phyloP scores from a whole-genome alignment of 1,140 invertebrate genomes.

The Oryzaephilus surinamensis region DNA sequence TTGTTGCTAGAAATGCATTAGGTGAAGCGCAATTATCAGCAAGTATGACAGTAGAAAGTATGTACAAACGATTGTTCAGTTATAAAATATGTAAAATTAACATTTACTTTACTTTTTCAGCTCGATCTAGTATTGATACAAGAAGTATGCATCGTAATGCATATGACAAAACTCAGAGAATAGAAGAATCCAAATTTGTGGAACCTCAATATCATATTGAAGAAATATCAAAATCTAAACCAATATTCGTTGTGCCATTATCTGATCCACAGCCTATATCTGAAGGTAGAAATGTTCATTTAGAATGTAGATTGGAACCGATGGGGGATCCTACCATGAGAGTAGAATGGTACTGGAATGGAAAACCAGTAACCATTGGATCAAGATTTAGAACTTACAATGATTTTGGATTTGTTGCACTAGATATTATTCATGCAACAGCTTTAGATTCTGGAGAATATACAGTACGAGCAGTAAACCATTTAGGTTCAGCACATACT shows the following conservation, averaged over 20 bases:
- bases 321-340: constrained; percentile 93
- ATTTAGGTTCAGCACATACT: constrained; percentile 83
- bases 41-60: constrained; percentile 79
- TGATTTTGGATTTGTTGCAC: constrained; percentile 85
- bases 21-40: constrained; percentile 74
- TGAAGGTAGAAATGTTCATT: constrained; percentile 85
- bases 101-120: constrained; percentile 40
- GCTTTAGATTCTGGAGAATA: constrained; percentile 88
- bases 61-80: constrained; percentile 34
- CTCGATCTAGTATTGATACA: constrained; percentile 76
- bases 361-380: constrained; percentile 72
- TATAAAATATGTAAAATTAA: constrained; percentile 4
- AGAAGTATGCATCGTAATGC: constrained; percentile 74
- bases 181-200: constrained; percentile 76
- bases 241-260: constrained; percentile 77
- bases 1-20: constrained; percentile 76
- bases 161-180: constrained; percentile 75
- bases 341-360: constrained; percentile 93
- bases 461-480: constrained; percentile 82
- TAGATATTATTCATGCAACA: constrained; percentile 81
- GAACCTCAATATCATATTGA: constrained; percentile 83
- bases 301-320: constrained; percentile 83
- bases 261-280: constrained; percentile 69
- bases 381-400: constrained; percentile 91
- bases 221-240: constrained; percentile 88